These are phyloP conservation scores for Celastrina argiolus DNA, from an alignment of 2,888 invertebrate species.

Conservation along the genomic window DNA sequence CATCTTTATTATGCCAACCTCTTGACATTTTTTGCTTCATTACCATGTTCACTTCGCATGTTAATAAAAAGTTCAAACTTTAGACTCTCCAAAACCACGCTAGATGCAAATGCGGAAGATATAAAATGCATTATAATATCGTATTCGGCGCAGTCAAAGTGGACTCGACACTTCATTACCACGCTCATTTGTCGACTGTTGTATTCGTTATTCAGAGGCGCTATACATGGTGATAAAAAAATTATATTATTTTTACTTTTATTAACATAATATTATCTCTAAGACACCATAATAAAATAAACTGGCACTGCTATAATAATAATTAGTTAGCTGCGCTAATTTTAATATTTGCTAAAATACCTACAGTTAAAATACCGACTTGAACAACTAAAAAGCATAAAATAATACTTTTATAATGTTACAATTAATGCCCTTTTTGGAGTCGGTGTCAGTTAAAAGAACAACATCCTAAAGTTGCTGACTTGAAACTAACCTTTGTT, in stretches of 20 bases:
- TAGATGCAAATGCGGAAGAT: slow-evolving; percentile 19
- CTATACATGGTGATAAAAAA: slow-evolving; percentile 7
- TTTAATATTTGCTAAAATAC: no score
- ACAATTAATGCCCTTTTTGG: no score
- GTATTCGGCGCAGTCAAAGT: slow-evolving; percentile 10
- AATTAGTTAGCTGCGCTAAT: no score
- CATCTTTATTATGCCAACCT: background rate
- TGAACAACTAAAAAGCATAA: no score
- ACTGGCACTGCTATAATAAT: no score
- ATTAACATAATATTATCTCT: no score
- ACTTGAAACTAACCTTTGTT: no score
- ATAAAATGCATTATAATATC: slow-evolving; percentile 15
- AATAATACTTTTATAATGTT: no score
- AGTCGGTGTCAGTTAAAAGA: no score
- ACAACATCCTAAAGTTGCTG: no score
- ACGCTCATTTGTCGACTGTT: slow-evolving; percentile 19
- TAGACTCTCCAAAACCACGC: background rate
- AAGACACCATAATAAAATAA: no score
- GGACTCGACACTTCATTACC: slow-evolving; percentile 19
- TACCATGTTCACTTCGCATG: slow-evolving; percentile 15
- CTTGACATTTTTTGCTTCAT: slow-evolving; percentile 21
- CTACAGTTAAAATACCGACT: no score
- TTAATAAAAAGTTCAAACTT: slow-evolving; percentile 9
- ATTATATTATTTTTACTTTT: background rate
- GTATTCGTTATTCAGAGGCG: background rate